These are phyloP conservation scores for Acronicta aceris DNA, from an alignment of 2,888 invertebrate species.

Conservation along the genomic window DNA sequence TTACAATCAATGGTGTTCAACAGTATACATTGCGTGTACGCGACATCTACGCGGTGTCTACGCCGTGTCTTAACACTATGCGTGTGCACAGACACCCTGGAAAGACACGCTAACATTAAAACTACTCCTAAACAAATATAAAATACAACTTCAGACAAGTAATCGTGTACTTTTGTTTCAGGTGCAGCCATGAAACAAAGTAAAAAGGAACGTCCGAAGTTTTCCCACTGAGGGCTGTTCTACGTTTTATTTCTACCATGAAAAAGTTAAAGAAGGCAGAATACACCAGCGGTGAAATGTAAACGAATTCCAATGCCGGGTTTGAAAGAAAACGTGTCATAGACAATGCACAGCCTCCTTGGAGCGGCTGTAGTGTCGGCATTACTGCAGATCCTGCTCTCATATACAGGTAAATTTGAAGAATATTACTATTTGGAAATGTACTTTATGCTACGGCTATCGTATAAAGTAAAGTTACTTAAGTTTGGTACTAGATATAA, in stretches of 20 bases:
- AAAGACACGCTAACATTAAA: background rate
- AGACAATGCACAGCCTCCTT: conserved; percentile 86
- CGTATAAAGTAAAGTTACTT: no score
- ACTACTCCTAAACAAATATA: background rate
- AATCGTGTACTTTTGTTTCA: conserved; percentile 64
- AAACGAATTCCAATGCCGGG: conserved; percentile 80
- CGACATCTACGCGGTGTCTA: no score
- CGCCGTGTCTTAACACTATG: no score
- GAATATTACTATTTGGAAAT: background rate
- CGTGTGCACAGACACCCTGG: no score
- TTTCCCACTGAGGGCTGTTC: conserved; percentile 30
- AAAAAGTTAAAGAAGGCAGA: conserved; percentile 72
- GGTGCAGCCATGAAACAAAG: conserved; percentile 66
- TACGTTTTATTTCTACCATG: conserved; percentile 62
- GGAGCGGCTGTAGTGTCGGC: conserved; percentile 81
- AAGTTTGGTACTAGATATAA: no score
- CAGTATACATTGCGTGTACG: no score
- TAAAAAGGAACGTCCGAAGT: conserved; percentile 50
- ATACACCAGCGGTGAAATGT: conserved; percentile 55
- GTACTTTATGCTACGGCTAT: background rate
- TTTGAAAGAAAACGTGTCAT: conserved; percentile 73
- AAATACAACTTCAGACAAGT: conserved; percentile 15
- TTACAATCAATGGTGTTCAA: no score
- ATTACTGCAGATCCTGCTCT: conserved; percentile 81
- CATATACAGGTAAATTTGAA: conserved; percentile 75